A percentile compares a stretch with the other conserved stretches of the same genome.
phyloP scores from a whole-genome alignment of 2,888 invertebrate genomes.

The Peribatodes rhomboidaria region DNA sequence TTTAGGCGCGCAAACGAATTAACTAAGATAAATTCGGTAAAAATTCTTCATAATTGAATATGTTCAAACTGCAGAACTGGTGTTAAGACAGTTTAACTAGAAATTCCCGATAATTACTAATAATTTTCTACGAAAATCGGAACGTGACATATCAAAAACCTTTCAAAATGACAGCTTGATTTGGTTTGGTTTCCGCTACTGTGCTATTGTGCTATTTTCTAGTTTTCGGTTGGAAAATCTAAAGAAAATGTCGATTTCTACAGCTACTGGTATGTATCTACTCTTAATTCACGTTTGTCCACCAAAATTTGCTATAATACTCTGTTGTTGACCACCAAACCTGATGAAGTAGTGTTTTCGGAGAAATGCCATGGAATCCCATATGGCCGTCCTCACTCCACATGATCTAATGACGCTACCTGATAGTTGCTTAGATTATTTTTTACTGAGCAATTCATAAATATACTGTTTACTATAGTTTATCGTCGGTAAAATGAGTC shows the following conservation, averaged over 20 bases:
- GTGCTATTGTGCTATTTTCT: conserved; percentile 85
- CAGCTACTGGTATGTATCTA: conserved; percentile 80
- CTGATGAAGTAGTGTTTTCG: conserved; percentile 79
- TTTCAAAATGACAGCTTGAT: conserved; percentile 85
- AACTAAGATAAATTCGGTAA: background rate
- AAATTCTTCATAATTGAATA: background rate
- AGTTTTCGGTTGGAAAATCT: conserved; percentile 77
- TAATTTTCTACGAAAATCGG: conserved; percentile 43
- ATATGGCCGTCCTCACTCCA: conserved; percentile 86
- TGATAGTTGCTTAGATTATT: conserved; percentile 63
- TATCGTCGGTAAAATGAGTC: conserved; percentile 32
- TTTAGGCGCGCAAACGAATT: conserved; percentile 3
- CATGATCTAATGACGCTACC: conserved; percentile 84
- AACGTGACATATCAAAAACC: conserved; percentile 73
- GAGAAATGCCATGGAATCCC: conserved; percentile 86
- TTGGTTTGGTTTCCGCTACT: conserved; percentile 87
- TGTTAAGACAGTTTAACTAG: background rate
- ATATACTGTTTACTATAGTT: conserved; percentile 43
- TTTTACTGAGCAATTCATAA: conserved; percentile 55
- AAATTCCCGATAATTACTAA: background rate
- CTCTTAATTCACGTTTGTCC: conserved; percentile 53
- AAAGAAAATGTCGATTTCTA: conserved; percentile 82
- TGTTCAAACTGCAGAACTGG: background rate
- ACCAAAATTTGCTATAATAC: conserved; percentile 51
- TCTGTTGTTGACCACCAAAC: conserved; percentile 70